Evolutionary conservation across 2,888 invertebrate genomes (phyloP).

Genomic region (Adela reaumurella): DNA sequence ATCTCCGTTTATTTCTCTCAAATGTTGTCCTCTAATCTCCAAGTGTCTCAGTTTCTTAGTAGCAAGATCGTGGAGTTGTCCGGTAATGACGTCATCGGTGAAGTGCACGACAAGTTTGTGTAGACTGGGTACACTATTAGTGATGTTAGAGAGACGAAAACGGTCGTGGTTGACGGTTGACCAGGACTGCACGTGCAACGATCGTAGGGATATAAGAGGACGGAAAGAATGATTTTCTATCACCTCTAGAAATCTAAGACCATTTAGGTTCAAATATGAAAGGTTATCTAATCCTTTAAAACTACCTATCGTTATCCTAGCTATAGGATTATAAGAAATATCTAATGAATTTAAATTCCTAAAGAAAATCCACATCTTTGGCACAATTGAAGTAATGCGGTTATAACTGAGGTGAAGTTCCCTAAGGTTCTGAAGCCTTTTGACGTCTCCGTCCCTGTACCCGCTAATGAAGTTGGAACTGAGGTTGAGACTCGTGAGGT

Average conservation of each 20-base stretch:
- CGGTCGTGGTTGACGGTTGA: slow-evolving; percentile 68
- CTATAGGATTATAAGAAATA: slow-evolving; percentile 77
- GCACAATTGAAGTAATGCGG: slow-evolving; percentile 69
- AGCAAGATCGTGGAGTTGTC: slow-evolving; percentile 73
- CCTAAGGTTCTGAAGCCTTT: slow-evolving; percentile 67
- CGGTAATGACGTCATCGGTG: slow-evolving; percentile 67
- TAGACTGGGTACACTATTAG: slow-evolving; percentile 68
- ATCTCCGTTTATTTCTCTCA: slow-evolving; percentile 71
- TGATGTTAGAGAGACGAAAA: slow-evolving; percentile 65
- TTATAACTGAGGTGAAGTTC: slow-evolving; percentile 75
- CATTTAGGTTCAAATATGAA: slow-evolving; percentile 71
- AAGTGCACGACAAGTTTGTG: slow-evolving; percentile 74
- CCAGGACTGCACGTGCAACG: slow-evolving; percentile 70
- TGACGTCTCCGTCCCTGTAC: slow-evolving; percentile 66
- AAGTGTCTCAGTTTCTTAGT: slow-evolving; percentile 75
- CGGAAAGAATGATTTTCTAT: slow-evolving; percentile 73
- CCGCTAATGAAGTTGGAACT: slow-evolving; percentile 74
- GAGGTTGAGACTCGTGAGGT: slow-evolving; percentile 75
- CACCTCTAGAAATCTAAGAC: slow-evolving; percentile 67
- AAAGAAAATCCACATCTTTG: slow-evolving; percentile 70
- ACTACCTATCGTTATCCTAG: slow-evolving; percentile 68
- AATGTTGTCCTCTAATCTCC: slow-evolving; percentile 72
- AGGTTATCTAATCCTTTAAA: slow-evolving; percentile 68
- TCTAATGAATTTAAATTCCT: slow-evolving; percentile 71
- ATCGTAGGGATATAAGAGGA: slow-evolving; percentile 67